Percentiles rank a stretch among this genome's conserved stretches.
Conservation (phyloP, 2,113 vertebrate genomes). For the Anthoscopus minutus region DNA sequence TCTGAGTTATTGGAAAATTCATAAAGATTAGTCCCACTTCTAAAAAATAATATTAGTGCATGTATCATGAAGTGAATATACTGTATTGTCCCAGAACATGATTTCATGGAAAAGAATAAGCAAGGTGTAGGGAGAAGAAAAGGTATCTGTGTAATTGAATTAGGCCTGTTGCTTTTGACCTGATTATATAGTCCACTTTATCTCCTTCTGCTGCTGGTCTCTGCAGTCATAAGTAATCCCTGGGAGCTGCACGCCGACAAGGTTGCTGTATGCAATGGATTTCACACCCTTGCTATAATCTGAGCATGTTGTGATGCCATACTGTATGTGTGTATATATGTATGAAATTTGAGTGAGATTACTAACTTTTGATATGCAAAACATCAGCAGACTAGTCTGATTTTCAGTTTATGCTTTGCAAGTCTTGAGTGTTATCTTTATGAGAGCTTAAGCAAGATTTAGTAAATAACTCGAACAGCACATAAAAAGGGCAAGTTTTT, state of each 20-base stretch:
- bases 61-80: not conserved
- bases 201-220: not conserved
- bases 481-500: not conserved
- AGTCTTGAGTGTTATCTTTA: not conserved
- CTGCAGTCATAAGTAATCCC: slow-evolving; percentile 32
- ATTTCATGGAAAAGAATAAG: not conserved
- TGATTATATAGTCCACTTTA: slow-evolving; percentile 2
- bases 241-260: not conserved
- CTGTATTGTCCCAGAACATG: not conserved
- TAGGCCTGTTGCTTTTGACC: slow-evolving; percentile 6
- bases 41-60: not conserved
- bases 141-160: not conserved
- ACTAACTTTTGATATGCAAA: not conserved
- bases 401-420: not conserved
- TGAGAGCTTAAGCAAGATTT: not conserved
- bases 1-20: not conserved
- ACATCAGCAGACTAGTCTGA: not conserved
- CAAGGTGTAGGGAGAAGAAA: not conserved
- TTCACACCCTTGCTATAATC: slow-evolving; percentile 34
- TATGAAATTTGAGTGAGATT: not conserved
- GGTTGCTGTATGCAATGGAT: not conserved
- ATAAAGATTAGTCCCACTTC: not conserved
- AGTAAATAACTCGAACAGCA: not conserved
- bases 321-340: not conserved
- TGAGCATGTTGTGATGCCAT: not conserved